A percentile compares a stretch with the other conserved stretches of the same genome.
Conservation (phyloP, 1,140 invertebrate genomes). For the Lucilia sericata region DNA sequence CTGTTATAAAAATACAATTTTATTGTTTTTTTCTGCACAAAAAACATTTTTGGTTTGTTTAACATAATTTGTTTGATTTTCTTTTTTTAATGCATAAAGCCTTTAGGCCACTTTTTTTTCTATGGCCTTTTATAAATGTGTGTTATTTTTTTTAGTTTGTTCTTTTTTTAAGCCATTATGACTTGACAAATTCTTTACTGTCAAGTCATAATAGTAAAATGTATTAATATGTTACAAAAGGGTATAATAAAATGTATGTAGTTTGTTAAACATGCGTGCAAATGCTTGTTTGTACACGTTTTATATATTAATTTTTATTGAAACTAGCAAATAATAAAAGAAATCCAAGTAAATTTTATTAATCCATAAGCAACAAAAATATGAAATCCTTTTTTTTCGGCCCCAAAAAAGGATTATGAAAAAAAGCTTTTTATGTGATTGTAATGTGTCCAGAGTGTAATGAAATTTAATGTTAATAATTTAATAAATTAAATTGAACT, state of each 20-base stretch:
- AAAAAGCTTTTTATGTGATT: conserved; percentile 20
- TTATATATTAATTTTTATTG: conserved; percentile 42
- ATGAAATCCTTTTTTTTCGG: neutral
- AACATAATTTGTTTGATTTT: conserved; percentile 43
- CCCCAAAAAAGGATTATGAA: conserved; percentile 20
- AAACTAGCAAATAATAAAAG: neutral
- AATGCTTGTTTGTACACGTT: conserved; percentile 19
- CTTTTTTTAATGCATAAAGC: conserved; percentile 4
- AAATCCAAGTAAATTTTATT: neutral
- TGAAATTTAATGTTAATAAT: too few relatives aligned
- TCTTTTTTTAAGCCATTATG: conserved; percentile 21
- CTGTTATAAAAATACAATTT: neutral
- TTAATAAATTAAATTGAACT: too few relatives aligned
- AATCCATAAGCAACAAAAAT: neutral
- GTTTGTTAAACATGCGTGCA: neutral
- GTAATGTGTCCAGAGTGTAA: neutral
- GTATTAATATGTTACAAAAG: conserved; percentile 31
- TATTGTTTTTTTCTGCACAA: conserved; percentile 3
- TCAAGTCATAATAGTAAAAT: conserved; percentile 44
- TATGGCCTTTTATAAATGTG: conserved; percentile 1
- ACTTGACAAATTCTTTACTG: conserved; percentile 42
- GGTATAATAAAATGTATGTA: conserved; percentile 19
- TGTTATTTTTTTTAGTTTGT: neutral
- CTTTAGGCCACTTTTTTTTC: neutral
- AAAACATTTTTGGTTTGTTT: conserved; percentile 32